Evolutionary conservation across 2,888 invertebrate species (phyloP).

Genomic region (Phania funesta): DNA sequence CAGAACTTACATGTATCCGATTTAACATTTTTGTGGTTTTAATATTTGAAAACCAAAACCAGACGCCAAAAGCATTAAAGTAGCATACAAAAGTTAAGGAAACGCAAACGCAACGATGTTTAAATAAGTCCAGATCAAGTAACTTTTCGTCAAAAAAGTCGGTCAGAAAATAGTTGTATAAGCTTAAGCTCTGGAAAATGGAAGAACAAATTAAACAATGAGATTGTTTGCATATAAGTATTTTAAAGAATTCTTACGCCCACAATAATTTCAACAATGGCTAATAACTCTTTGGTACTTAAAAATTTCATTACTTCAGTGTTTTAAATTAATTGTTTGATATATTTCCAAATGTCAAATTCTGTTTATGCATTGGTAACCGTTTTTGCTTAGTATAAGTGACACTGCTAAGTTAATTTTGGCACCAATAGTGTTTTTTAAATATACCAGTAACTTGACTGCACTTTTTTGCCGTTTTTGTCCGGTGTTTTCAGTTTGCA

Average conservation of each 20-base stretch:
- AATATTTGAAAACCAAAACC: conserved; percentile 68
- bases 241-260: conserved; percentile 54
- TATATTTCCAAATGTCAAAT: too few relatives aligned
- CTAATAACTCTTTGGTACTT: conserved; percentile 62
- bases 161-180: conserved; percentile 40
- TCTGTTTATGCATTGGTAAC: too few relatives aligned
- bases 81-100: conserved; percentile 32
- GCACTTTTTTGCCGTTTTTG: too few relatives aligned
- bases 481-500: too few relatives aligned
- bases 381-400: too few relatives aligned
- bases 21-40: conserved; percentile 52
- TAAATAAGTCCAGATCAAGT: conserved; percentile 41
- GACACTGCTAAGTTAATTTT: too few relatives aligned
- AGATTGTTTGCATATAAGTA: background rate
- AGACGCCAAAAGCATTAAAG: conserved; percentile 60
- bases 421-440: too few relatives aligned
- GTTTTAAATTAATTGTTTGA: background rate
- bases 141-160: conserved; percentile 58
- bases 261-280: conserved; percentile 57
- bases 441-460: too few relatives aligned
- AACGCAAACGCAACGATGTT: conserved; percentile 51
- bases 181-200: conserved; percentile 16
- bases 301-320: background rate
- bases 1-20: conserved; percentile 48
- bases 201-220: background rate